These are phyloP conservation scores for Hypolimnas misippus DNA, from an alignment of 2,888 invertebrate genomes.

Conservation along the genomic window DNA sequence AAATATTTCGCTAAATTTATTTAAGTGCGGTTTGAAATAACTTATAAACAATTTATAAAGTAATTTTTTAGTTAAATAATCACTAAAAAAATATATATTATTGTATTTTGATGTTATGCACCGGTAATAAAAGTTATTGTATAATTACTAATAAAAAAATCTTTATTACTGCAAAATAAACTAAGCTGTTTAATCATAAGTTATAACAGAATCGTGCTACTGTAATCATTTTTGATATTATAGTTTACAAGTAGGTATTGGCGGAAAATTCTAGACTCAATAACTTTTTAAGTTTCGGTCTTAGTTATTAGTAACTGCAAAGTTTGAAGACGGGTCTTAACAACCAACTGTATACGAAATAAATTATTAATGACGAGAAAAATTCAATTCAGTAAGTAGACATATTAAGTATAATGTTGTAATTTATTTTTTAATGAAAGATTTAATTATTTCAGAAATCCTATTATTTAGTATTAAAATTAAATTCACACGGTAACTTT, in stretches of 20 bases:
- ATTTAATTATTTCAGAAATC: background rate
- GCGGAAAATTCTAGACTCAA: constrained; percentile 1
- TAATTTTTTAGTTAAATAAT: no score
- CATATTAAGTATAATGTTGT: background rate
- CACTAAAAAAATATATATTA: no score
- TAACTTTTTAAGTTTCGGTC: background rate
- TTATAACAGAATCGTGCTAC: background rate
- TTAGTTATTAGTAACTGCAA: background rate
- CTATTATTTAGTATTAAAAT: no score
- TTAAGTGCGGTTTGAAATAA: no score
- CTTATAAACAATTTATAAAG: no score
- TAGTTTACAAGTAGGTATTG: background rate
- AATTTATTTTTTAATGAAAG: background rate
- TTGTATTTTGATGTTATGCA: no score
- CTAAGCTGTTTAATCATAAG: background rate
- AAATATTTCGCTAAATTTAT: no score
- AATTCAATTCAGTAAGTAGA: background rate
- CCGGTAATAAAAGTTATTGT: background rate
- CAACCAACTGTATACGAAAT: background rate
- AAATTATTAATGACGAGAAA: background rate
- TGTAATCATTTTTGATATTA: background rate
- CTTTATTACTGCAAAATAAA: background rate
- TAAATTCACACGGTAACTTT: no score
- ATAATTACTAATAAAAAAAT: background rate
- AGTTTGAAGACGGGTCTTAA: background rate